Percentiles rank a stretch among this genome's conserved stretches.
These are phyloP conservation scores for Leptosomus discolor DNA, from an alignment of 2,113 vertebrate genomes.

Conservation along the genomic window DNA sequence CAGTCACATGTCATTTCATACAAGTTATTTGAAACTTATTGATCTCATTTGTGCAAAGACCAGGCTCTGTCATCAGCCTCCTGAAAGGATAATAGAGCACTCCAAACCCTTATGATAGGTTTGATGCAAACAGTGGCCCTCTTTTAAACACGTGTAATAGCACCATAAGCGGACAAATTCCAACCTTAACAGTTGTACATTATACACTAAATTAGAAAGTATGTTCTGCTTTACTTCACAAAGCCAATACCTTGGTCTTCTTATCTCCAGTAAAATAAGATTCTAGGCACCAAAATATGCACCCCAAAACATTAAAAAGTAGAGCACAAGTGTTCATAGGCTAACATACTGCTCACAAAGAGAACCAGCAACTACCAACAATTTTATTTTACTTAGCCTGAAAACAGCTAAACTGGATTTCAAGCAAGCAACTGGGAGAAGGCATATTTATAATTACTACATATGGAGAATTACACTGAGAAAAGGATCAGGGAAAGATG, in stretches of 20 bases:
- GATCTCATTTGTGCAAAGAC: conserved; percentile 76
- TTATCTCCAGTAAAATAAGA: conserved; percentile 66
- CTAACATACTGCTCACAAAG: conserved; percentile 31
- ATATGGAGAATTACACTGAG: conserved; percentile 48
- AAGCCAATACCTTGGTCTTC: conserved; percentile 43
- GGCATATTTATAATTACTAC: conserved; percentile 61
- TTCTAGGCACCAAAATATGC: conserved; percentile 40
- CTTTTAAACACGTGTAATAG: conserved; percentile 73
- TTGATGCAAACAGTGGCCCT: conserved; percentile 72
- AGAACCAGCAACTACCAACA: conserved; percentile 63
- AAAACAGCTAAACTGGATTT: conserved; percentile 62
- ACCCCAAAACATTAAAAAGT: conserved; percentile 11
- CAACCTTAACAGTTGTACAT: conserved; percentile 59
- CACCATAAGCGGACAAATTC: conserved; percentile 69
- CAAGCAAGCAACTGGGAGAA: conserved; percentile 47
- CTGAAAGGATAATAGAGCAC: conserved; percentile 80
- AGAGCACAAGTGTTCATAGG: conserved; percentile 42
- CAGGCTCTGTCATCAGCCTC: conserved; percentile 69
- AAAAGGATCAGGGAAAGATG: conserved; percentile 40
- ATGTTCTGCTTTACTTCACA: conserved; percentile 65
- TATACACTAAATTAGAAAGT: conserved; percentile 72
- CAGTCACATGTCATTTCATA: conserved; percentile 69
- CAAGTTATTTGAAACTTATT: conserved; percentile 78
- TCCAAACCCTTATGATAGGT: conserved; percentile 74
- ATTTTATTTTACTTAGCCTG: conserved; percentile 69